Percentiles rank a stretch among this genome's conserved stretches.
Conservation (phyloP, 1,140 invertebrate genomes). For the Ceratina calcarata region DNA sequence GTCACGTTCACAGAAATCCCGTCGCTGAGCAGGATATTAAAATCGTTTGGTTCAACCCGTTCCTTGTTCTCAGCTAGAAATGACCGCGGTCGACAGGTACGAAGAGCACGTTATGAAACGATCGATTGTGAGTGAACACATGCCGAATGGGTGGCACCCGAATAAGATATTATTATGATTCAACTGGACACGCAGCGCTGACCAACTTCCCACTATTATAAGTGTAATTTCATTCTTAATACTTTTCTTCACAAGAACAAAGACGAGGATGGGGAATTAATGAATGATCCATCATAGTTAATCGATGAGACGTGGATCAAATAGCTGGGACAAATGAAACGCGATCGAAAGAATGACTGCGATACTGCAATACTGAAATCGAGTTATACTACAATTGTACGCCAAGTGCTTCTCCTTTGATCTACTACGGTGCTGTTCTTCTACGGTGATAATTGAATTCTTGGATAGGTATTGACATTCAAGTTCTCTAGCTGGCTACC, state of each 20-base stretch:
- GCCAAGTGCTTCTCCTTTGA: not conserved
- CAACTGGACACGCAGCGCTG: not conserved
- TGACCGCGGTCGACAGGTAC: no score
- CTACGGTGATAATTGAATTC: not conserved
- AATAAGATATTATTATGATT: not conserved
- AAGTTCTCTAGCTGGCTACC: not conserved
- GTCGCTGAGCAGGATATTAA: constrained; percentile 10
- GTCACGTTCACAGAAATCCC: not conserved
- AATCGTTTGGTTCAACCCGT: not conserved
- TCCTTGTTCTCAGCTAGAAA: not conserved
- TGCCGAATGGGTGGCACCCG: no score
- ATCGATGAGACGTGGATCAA: not conserved
- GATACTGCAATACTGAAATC: not conserved
- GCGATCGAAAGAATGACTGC: not conserved
- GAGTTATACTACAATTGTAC: not conserved
- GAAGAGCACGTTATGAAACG: not conserved
- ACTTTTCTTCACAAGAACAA: not conserved
- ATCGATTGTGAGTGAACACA: not conserved
- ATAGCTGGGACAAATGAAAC: not conserved
- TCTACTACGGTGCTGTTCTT: not conserved
- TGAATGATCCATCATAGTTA: no score
- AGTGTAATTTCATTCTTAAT: not conserved
- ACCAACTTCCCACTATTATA: not conserved
- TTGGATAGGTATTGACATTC: not conserved
- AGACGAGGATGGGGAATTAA: not conserved